Evolutionary conservation across 2,797 vertebrate genomes (phyloP).

Genomic region (Phaenicophaeus curvirostris): DNA sequence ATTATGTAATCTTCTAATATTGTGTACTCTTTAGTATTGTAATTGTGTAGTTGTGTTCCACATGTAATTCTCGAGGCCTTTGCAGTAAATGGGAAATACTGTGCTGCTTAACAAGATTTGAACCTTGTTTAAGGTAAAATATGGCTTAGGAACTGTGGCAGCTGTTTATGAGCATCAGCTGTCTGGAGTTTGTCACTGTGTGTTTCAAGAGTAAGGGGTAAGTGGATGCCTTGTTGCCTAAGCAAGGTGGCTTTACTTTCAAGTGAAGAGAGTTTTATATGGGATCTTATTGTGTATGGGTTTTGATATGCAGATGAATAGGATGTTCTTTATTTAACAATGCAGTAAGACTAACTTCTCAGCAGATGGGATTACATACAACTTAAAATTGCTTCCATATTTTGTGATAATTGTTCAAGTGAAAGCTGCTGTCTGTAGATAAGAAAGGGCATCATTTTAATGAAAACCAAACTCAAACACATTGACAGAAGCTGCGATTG

Average conservation of each 20-base stretch:
- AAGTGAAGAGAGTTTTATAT: not conserved
- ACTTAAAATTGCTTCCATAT: not conserved
- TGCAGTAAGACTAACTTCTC: not conserved
- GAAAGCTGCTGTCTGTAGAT: not conserved
- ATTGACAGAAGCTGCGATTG: not conserved
- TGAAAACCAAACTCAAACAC: not conserved
- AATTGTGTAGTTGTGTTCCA: not conserved
- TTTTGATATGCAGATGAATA: not conserved
- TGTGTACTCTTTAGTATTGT: not conserved
- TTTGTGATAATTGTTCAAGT: not conserved
- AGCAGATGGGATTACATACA: not conserved
- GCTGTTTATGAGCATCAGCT: not conserved
- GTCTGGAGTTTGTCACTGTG: not conserved
- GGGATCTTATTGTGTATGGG: not conserved
- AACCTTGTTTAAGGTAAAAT: conserved; percentile 11
- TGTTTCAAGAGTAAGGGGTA: not conserved
- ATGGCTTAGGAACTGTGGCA: not conserved
- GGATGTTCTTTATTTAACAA: not conserved
- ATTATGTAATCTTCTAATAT: not conserved
- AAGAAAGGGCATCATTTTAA: not conserved
- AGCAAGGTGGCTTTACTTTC: not conserved
- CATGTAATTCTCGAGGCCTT: not conserved
- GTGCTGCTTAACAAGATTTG: not conserved
- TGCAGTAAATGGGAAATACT: not conserved
- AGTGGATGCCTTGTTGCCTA: not conserved